These are phyloP conservation scores for Ammodytes dubius DNA, from an alignment of 2,113 vertebrate species.

Conservation along the genomic window DNA sequence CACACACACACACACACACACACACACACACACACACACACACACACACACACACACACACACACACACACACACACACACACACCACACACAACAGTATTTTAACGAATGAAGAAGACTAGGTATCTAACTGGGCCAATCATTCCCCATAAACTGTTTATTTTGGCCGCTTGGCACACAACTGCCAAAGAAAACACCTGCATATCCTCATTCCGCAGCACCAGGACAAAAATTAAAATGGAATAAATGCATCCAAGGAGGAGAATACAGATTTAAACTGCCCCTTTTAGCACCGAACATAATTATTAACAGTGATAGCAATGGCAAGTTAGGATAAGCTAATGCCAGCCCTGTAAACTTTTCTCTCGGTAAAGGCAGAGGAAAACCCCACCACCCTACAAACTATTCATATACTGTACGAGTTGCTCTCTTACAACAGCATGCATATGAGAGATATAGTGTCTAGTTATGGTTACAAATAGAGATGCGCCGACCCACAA, in stretches of 20 bases:
- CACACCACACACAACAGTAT: constrained; percentile 1
- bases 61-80: background rate
- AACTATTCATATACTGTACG: too few species aligned
- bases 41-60: background rate
- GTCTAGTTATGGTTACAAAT: too few species aligned
- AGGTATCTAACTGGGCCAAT: background rate
- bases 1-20: background rate
- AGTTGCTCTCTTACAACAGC: too few species aligned
- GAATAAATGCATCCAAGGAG: background rate
- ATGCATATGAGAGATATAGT: too few species aligned
- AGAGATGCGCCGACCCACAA: too few species aligned
- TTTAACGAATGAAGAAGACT: background rate
- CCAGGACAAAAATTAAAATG: background rate
- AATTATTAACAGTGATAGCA: too few species aligned
- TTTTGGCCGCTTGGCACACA: background rate
- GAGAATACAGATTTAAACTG: background rate
- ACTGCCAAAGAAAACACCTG: background rate
- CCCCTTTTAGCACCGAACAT: too few species aligned
- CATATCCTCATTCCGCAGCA: background rate
- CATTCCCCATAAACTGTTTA: background rate
- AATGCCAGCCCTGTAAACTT: too few species aligned
- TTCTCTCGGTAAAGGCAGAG: too few species aligned
- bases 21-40: background rate
- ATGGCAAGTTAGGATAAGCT: too few species aligned
- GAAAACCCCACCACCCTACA: too few species aligned